phyloP scores from a whole-genome alignment of 2,888 invertebrate genomes.

The Brachyptera risi region DNA sequence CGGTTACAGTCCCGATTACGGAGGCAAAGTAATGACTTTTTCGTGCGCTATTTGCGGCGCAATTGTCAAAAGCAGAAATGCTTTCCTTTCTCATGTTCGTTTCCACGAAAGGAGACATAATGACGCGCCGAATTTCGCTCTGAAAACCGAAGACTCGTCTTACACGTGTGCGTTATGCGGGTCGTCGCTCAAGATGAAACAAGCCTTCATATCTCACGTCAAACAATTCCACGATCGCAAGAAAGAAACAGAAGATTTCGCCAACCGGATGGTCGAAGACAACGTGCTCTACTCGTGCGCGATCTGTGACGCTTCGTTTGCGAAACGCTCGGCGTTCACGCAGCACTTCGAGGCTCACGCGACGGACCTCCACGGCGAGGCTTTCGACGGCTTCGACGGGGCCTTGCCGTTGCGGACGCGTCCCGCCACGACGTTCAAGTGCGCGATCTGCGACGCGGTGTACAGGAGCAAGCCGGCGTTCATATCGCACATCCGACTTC shows the following conservation, averaged over 20 bases:
- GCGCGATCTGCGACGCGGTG: slow-evolving; percentile 1
- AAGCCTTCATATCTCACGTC: neutral
- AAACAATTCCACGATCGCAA: neutral
- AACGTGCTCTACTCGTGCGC: neutral
- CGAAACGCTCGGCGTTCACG: neutral
- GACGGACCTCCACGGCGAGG: no score
- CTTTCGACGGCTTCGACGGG: no score
- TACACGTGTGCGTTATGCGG: neutral
- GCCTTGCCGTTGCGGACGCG: no score
- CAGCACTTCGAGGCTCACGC: neutral
- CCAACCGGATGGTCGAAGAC: no score
- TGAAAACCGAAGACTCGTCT: neutral
- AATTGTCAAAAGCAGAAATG: neutral
- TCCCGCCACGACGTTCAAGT: neutral
- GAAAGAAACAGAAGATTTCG: neutral
- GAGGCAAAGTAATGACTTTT: no score
- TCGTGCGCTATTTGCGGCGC: neutral
- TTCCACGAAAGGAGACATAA: neutral
- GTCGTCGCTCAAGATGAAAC: neutral
- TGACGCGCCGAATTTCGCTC: neutral
- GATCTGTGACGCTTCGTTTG: neutral
- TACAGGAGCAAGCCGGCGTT: neutral
- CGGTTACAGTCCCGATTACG: no score
- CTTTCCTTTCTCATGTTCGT: neutral
- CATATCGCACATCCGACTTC: neutral